Conservation (phyloP, 2,797 vertebrate genomes). For the Semotilus atromaculatus region DNA sequence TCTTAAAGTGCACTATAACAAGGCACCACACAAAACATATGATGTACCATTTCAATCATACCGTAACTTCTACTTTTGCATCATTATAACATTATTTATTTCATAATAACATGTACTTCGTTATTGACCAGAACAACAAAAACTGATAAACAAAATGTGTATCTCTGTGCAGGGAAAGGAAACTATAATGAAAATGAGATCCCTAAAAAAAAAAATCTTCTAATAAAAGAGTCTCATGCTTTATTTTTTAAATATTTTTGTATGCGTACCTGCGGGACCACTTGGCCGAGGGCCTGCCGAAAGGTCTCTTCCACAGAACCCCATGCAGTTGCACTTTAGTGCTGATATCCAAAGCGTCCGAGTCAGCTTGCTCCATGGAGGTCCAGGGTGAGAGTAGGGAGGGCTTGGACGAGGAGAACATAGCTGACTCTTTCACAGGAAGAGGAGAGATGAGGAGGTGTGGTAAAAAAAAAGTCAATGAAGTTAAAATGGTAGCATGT, state of each 20-base stretch:
- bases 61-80: not conserved
- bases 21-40: not conserved
- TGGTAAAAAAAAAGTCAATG: slow-evolving; percentile 42
- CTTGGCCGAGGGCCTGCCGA: slow-evolving; percentile 91
- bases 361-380: slow-evolving; percentile 92
- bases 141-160: not conserved
- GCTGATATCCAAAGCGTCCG: slow-evolving; percentile 91
- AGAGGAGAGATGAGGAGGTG: slow-evolving; percentile 50
- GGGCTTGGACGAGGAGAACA: slow-evolving; percentile 88
- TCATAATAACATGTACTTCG: not conserved
- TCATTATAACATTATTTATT: too few relatives aligned
- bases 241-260: not conserved
- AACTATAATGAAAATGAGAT: not conserved
- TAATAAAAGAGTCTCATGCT: not conserved
- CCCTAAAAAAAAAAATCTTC: not conserved
- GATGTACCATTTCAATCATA: not conserved
- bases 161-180: not conserved
- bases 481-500: slow-evolving; percentile 51
- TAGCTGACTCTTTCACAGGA: slow-evolving; percentile 64
- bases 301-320: slow-evolving; percentile 96
- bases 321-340: slow-evolving; percentile 97
- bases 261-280: slow-evolving; percentile 90
- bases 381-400: slow-evolving; percentile 85
- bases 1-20: slow-evolving; percentile 32
- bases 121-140: not conserved